Percentiles rank a stretch among this genome's conserved stretches.
Conservation (phyloP, 2,888 invertebrate species). For the Aphodius granarius region DNA sequence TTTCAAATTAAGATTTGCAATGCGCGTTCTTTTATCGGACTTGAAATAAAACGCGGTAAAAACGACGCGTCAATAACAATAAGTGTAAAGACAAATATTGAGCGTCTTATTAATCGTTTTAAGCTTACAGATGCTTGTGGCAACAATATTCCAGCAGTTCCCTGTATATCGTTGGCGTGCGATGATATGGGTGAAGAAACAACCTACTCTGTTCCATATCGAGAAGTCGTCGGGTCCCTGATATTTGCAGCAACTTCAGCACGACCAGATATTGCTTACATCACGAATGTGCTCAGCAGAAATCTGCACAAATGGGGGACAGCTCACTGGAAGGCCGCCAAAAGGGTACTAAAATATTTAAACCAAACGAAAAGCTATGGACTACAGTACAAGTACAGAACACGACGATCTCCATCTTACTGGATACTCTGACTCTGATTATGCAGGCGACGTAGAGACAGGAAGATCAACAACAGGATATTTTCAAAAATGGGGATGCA, state of each 20-base stretch:
- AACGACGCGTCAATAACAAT: conserved; percentile 28
- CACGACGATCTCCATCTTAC: too few relatives aligned
- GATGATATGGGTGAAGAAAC: background rate
- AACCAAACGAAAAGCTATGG: too few relatives aligned
- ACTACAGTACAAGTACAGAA: too few relatives aligned
- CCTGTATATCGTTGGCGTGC: background rate
- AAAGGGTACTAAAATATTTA: background rate
- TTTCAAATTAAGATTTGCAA: background rate
- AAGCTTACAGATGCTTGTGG: conserved; percentile 32
- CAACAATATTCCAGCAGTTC: conserved; percentile 31
- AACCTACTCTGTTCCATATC: conserved; percentile 23
- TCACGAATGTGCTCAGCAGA: conserved; percentile 1
- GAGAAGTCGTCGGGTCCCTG: conserved; percentile 32
- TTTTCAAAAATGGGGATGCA: conserved; percentile 28
- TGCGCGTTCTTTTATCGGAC: background rate
- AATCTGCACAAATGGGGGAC: background rate
- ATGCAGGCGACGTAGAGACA: too few relatives aligned
- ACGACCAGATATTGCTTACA: conserved; percentile 32
- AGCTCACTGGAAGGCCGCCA: conserved; percentile 8
- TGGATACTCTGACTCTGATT: too few relatives aligned
- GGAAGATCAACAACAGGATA: too few relatives aligned
- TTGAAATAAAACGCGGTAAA: background rate
- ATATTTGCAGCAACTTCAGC: conserved; percentile 31
- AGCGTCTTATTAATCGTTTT: conserved; percentile 26
- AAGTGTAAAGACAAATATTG: background rate